Base-by-base conservation (phyloP, 1,140 invertebrate genomes). In the Tenebrio molitor region DNA sequence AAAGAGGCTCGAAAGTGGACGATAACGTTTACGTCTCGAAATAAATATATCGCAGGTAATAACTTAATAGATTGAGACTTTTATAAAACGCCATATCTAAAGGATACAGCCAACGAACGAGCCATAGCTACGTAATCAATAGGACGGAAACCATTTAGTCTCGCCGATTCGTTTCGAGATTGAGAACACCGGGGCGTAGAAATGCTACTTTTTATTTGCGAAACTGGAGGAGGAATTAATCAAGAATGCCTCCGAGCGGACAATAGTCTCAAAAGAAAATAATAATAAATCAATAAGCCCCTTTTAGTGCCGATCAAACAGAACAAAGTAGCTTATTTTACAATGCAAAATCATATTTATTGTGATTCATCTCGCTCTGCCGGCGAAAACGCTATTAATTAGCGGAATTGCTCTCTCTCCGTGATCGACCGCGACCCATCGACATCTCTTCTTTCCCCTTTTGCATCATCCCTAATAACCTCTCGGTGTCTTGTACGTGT, bases 221-320 rank as follows among this genome's bases (percentile, higher is more conserved):
- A 71, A 65, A 33, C 69, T 50, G 62, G 44, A 71, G 19, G 63
- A 50, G 66, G 64, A 76, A 73, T 76, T 73, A 76, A 74, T 73
- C 74, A 71, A 74, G 62, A 67, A 67, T 70, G 33, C 68, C 73
- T 63, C 53, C 46, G 41, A 74, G 62, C 73, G 63, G 62, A 74
- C 72, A 71, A 74, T 71, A 66, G 63, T 44, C 63, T 74, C 41
- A 71, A 74, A 70, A 70, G 69, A 74, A 74, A 64, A 71, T 74
- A 71, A 74, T 74, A 70, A 67, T 71, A 67, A 69, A 73, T 73
- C 72, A 73, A 73, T 73, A 73, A 73, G 46, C 50, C 39, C 36
- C 66, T 73, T 71, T 69, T 69, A 66, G 44, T 36, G 46, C 63
- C 25, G 29, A 65, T 66, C 34, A 72, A 63, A 66, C 64, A 66